Conservation (phyloP, 2,113 vertebrate genomes). For the Dendrocopos noguchii region DNA sequence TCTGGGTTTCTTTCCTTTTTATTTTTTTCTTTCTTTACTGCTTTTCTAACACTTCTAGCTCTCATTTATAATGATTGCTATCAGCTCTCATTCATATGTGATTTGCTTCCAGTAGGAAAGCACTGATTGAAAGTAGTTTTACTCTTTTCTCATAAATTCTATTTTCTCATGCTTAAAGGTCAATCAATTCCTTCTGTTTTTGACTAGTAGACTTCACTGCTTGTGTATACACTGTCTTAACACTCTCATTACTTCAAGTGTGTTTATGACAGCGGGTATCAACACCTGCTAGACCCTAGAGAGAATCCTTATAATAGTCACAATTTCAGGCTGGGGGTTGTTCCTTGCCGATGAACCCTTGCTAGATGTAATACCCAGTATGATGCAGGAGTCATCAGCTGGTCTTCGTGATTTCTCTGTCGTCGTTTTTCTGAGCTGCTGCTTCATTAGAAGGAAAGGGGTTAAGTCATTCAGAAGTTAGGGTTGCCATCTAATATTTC, state of each 20-base stretch:
- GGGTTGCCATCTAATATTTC: not conserved
- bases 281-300: not conserved
- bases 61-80: not conserved
- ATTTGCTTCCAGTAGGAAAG: not conserved
- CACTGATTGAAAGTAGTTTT: not conserved
- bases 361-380: not conserved
- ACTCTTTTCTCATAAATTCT: not conserved
- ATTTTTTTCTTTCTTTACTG: not conserved
- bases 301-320: not conserved
- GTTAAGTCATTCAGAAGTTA: not conserved
- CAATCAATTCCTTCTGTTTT: slow-evolving; percentile 5
- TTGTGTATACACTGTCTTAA: slow-evolving; percentile 15
- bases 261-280: not conserved
- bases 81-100: slow-evolving; percentile 2
- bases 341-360: not conserved
- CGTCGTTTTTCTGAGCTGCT: not conserved
- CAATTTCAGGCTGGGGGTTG: not conserved
- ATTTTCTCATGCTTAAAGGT: not conserved
- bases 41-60: not conserved
- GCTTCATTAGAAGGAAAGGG: not conserved
- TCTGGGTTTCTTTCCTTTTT: not conserved
- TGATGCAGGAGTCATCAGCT: not conserved
- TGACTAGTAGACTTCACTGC: not conserved
- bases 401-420: not conserved
- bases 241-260: not conserved